phyloP scores from a whole-genome alignment of 2,888 invertebrate species.

The Spisula solida region DNA sequence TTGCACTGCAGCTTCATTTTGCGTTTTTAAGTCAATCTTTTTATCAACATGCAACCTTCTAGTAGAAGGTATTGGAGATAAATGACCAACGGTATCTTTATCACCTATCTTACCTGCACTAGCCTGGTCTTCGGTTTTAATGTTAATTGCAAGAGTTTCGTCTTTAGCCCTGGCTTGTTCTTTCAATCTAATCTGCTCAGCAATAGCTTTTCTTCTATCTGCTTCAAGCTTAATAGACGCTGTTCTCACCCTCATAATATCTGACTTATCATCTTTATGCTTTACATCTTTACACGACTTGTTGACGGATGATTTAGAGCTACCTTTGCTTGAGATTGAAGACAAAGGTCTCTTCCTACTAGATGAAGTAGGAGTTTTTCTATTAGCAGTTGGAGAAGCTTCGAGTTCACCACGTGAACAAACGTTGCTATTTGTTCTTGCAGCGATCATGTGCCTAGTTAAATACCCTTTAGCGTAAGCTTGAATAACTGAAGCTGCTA shows the following conservation, averaged over 20 bases:
- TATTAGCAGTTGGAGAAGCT: neutral
- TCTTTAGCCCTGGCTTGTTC: slow-evolving; percentile 43
- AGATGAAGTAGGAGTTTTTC: slow-evolving; percentile 16
- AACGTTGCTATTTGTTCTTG: neutral
- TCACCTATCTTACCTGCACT: neutral
- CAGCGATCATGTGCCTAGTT: slow-evolving; percentile 24
- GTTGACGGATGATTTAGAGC: neutral
- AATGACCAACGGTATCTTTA: neutral
- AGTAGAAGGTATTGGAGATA: slow-evolving; percentile 45
- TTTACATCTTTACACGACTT: slow-evolving; percentile 27
- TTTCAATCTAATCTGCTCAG: slow-evolving; percentile 50
- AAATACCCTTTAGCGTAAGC: slow-evolving; percentile 52
- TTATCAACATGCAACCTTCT: slow-evolving; percentile 4
- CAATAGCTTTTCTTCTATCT: slow-evolving; percentile 62
- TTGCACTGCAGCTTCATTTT: slow-evolving; percentile 50
- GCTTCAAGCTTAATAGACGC: slow-evolving; percentile 69
- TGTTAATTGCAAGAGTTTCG: slow-evolving; percentile 7
- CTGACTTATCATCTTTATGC: slow-evolving; percentile 42
- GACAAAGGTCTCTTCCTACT: slow-evolving; percentile 24
- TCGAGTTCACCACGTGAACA: neutral
- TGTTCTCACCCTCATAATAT: slow-evolving; percentile 57
- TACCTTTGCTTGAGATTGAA: slow-evolving; percentile 36
- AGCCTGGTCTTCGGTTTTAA: neutral
- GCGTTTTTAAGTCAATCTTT: neutral
- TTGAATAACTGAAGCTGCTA: slow-evolving; percentile 60